phyloP scores from a whole-genome alignment of 1,140 invertebrate genomes.

The Drosophila oshimai region DNA sequence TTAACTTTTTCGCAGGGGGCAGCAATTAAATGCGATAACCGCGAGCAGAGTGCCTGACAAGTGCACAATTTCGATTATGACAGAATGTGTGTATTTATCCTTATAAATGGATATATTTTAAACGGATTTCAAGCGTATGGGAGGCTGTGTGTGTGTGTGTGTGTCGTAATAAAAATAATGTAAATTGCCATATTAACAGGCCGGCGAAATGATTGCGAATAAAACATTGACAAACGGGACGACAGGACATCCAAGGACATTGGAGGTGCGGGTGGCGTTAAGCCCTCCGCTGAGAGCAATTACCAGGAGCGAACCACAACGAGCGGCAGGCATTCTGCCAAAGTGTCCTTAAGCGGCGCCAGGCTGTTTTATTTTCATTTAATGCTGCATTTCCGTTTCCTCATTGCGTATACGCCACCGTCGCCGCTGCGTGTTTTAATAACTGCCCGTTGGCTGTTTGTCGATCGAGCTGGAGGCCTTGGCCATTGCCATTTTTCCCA shows the following conservation, averaged over 20 bases:
- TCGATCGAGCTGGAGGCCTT: constrained; percentile 24
- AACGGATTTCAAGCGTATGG: constrained; percentile 33
- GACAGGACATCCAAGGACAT: constrained; percentile 18
- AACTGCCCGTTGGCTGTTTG: constrained; percentile 49
- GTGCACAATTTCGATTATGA: constrained; percentile 56
- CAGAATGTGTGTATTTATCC: constrained; percentile 23
- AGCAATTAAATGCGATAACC: constrained; percentile 66
- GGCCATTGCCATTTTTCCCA: too few species aligned
- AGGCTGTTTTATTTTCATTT: constrained; percentile 68
- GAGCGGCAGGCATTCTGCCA: constrained; percentile 22
- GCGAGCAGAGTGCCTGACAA: constrained; percentile 19
- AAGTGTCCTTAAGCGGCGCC: constrained; percentile 49
- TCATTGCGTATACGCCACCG: constrained; percentile 57
- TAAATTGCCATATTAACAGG: constrained; percentile 77
- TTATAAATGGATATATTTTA: constrained; percentile 12
- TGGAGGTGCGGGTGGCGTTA: constrained; percentile 22
- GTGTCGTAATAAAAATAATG: constrained; percentile 68
- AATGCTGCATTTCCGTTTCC: constrained; percentile 73
- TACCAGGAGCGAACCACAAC: constrained; percentile 52
- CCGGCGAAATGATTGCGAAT: constrained; percentile 68
- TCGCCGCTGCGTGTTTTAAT: constrained; percentile 56
- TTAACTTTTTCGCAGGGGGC: constrained; percentile 45
- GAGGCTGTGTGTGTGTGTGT: background rate
- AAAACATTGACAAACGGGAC: constrained; percentile 68
- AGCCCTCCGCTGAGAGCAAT: constrained; percentile 71